phyloP scores from a whole-genome alignment of 2,113 vertebrate species.

The Piprites chloris region DNA sequence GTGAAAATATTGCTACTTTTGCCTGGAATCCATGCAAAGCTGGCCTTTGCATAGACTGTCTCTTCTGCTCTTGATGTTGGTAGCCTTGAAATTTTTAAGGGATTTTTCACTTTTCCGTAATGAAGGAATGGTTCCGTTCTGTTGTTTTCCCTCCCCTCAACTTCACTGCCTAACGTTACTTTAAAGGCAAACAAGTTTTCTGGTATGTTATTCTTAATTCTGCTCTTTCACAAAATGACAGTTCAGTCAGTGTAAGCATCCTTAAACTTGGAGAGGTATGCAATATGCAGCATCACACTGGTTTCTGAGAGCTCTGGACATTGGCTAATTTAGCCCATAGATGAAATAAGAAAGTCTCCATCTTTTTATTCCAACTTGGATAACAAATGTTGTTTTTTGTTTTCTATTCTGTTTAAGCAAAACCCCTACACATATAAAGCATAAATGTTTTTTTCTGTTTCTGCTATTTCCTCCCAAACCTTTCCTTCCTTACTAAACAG shows the following conservation, averaged over 20 bases:
- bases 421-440: not conserved
- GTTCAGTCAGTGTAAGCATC: not conserved
- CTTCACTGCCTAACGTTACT: not conserved
- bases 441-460: not conserved
- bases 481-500: not conserved
- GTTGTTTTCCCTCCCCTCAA: not conserved
- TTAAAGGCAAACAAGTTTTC: not conserved
- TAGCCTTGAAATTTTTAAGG: not conserved
- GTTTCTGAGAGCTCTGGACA: not conserved
- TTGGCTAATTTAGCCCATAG: not conserved
- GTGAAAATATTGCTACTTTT: not conserved
- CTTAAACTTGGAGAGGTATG: not conserved
- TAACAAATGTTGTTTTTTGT: not conserved
- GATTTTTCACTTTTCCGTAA: not conserved
- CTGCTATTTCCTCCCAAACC: not conserved
- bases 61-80: not conserved
- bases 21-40: not conserved
- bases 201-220: not conserved
- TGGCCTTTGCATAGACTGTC: not conserved
- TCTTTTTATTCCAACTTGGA: not conserved
- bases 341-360: not conserved
- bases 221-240: not conserved
- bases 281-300: not conserved
- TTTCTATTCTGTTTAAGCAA: not conserved
- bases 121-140: not conserved